phyloP scores from a whole-genome alignment of 2,113 vertebrate species.

The Pitta sordida region DNA sequence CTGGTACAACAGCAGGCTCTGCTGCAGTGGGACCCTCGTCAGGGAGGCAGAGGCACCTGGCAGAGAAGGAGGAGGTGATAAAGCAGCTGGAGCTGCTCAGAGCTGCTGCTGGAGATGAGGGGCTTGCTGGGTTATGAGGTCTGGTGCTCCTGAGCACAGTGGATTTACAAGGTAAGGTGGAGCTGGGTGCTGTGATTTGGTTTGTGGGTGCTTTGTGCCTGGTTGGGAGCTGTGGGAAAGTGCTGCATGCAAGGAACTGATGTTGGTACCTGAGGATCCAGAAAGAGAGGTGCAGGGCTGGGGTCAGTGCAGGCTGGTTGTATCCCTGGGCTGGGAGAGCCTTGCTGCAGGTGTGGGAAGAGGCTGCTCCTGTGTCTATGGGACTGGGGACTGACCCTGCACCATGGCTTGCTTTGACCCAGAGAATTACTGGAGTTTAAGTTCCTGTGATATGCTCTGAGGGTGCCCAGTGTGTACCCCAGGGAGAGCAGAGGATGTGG shows the following conservation, averaged over 20 bases:
- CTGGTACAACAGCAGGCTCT: background rate
- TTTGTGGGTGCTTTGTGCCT: accelerated
- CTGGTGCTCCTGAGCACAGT: background rate
- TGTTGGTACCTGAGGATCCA: background rate
- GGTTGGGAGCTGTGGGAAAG: background rate
- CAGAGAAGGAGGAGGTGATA: conserved; percentile 19
- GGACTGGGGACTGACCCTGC: background rate
- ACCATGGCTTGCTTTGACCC: background rate
- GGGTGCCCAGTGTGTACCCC: accelerated
- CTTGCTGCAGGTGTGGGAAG: accelerated
- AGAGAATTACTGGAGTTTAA: background rate
- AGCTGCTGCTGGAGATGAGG: background rate
- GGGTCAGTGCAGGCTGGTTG: background rate
- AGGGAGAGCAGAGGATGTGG: background rate
- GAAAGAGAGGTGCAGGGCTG: background rate
- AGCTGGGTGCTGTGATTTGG: background rate
- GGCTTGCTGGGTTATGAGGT: background rate
- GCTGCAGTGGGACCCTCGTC: background rate
- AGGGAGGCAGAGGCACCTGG: background rate
- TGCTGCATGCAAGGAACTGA: background rate
- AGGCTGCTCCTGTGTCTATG: background rate
- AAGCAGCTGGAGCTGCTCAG: conserved; percentile 14
- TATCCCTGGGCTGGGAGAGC: background rate
- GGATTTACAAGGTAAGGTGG: background rate
- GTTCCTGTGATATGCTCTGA: background rate